Base-by-base conservation (phyloP, 2,888 invertebrate species). In the Leptinotarsa tumamoca region DNA sequence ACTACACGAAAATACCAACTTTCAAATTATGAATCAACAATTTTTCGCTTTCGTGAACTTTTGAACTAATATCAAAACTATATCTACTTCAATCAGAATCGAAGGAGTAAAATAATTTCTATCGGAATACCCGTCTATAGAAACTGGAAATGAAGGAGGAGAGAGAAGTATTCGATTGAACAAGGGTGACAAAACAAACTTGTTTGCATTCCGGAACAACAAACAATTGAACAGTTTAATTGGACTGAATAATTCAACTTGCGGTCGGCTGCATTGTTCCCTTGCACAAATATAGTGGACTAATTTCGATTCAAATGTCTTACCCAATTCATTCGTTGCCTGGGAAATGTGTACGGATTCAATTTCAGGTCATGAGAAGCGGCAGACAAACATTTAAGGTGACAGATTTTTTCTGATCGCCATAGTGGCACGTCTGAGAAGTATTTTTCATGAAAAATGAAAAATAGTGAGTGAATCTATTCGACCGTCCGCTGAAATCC, bases 171-270 rank as follows among this genome's bases (percentile, higher is more conserved):
- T 68, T 68, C 54, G n/a, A 68, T 52, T 68, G 54, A 58, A 54
- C 21, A 54, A 15, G n/a, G 54, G 51, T 23, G 27, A 33, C 50
- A 68, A 52, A 51, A 68, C 68, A 68, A 68, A 68, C 68, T 54
- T 68, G 54, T 68, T 68, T 68, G 54, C 68, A 68, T 68, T 52
- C 52, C 51, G 54, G 17, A 18, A 68, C 68, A 68, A 68, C 68
- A 50, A 68, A 68, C 51, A 68, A 68, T n/a, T 23, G 52, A 68
- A 52, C 68, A 27, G 50, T 52, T 68, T 54, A 54, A 68, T 51
- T 68, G 27, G 27, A 52, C 54, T 54, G 52, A 52, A 68, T 68
- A 52, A 54, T 68, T 68, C 51, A 33, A 68, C 51, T 54, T 23
- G 43, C 43, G 27, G 63, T 63, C 23, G 13, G 43, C 17, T 33